phyloP scores from a whole-genome alignment of 2,113 vertebrate genomes.

The Nesospiza acunhae region DNA sequence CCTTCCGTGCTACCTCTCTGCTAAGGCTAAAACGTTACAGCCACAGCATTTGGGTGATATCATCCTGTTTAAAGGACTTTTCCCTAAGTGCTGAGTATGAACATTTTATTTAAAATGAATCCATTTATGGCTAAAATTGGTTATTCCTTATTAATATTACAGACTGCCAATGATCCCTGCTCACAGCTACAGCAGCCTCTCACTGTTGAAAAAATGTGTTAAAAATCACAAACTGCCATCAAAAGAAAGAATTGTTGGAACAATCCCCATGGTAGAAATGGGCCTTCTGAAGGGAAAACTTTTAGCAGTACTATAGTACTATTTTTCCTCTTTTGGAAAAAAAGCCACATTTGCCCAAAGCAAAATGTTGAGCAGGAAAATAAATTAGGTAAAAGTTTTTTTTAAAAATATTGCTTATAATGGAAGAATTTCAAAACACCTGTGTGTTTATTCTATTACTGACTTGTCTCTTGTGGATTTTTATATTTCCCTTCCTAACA shows the following conservation, averaged over 20 bases:
- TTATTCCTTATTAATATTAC: background rate
- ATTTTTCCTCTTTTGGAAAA: background rate
- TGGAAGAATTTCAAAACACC: background rate
- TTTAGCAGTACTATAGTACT: background rate
- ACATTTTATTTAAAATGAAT: background rate
- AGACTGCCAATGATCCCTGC: background rate
- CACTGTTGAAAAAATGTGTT: background rate
- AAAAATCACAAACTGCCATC: background rate
- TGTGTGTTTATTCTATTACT: background rate
- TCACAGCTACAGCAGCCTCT: background rate
- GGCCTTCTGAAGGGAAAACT: background rate
- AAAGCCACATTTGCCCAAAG: background rate
- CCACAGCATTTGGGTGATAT: background rate
- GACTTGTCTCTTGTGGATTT: background rate
- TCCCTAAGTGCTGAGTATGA: background rate
- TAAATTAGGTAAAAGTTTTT: background rate
- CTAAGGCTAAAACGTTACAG: background rate
- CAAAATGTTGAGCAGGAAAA: background rate
- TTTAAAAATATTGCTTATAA: background rate
- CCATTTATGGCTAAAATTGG: background rate
- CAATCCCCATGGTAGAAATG: background rate
- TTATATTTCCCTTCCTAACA: background rate
- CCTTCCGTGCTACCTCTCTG: background rate
- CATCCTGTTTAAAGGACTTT: background rate
- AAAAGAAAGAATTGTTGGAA: background rate